Percentiles rank a stretch among this genome's conserved stretches.
Evolutionary conservation across 2,888 invertebrate species (phyloP).

Genomic region (Polymixis lichenea): DNA sequence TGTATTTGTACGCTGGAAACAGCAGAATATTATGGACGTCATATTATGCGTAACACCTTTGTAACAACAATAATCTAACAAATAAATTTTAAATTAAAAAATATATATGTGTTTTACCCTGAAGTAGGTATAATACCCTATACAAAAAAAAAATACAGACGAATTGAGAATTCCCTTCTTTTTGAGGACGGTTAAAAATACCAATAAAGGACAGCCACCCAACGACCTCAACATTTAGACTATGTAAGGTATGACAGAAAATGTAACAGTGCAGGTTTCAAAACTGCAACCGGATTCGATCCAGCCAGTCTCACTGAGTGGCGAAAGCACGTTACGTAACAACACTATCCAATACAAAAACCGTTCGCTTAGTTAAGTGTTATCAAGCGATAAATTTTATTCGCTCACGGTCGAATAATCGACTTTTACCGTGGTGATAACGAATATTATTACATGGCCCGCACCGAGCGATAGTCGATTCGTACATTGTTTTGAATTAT

Average conservation of each 20-base stretch:
- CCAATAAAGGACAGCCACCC: conserved; percentile 44
- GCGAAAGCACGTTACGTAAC: conserved; percentile 77
- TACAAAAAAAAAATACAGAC: no score
- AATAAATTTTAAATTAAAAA: no score
- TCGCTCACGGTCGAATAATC: conserved; percentile 82
- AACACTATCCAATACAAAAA: conserved; percentile 72
- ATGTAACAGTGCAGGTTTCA: conserved; percentile 68
- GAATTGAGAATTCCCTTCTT: no score
- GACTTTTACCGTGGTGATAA: conserved; percentile 78
- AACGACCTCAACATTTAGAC: conserved; percentile 73
- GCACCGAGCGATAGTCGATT: conserved; percentile 63
- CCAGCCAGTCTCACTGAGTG: conserved; percentile 67
- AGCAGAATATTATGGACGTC: no score
- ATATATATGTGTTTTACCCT: no score
- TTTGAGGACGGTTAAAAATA: neutral
- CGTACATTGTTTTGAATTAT: conserved; percentile 68
- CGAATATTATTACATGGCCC: conserved; percentile 70
- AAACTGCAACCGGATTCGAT: conserved; percentile 75
- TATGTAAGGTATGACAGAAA: conserved; percentile 63
- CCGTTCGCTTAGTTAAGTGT: conserved; percentile 72
- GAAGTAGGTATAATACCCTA: no score
- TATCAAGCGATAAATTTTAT: conserved; percentile 84
- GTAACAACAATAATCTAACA: no score
- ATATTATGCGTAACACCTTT: no score
- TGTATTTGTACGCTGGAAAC: no score